Evolutionary conservation across 2,797 vertebrate genomes (phyloP), one percentile per base, ranked within the genome.

Genomic region (Mycteria americana): DNA sequence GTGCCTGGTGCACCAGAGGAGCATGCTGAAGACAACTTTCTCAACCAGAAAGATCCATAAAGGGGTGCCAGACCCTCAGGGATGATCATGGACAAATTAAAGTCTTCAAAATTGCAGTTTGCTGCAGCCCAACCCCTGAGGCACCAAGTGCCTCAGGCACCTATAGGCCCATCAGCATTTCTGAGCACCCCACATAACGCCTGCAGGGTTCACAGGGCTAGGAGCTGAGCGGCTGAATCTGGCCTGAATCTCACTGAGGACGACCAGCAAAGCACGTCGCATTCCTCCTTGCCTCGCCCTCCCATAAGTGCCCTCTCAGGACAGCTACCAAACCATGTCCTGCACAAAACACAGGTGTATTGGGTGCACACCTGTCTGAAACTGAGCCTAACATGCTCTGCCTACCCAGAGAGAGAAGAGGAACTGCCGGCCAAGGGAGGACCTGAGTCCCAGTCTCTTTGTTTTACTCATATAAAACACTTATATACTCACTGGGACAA

Each of bases 61-160:
- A 94, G 53, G 19, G 21, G 33, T 93, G 73, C 83, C 88, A 94
- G 80, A 92, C 74, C 54, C 62, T 79, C 62, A 39, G 83, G 90
- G 73, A 78, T 2, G 16, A 65, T 86, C 69, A 37, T 0, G 2
- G 35, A 86, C 63, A 88, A 96, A 92, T 81, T 57, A 68, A 82
- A 85, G 80, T 90, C 93, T 92, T 92, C 70, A 76, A 81, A 95
- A 87, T n/a, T 79, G 63, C 80, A 78, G 73, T 59, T 69, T 90
- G 33, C 51, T 79, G 51, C 65, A 87, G 63, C 46, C 46, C 57
- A 51, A 18, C 6, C 59, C 87, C 65, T 43, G 54, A 91, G 80
- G 85, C 37, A 75, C 37, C 11, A 7, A 70, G 23, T 57, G 68
- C 72, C 60, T 77, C 19, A 80, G 64, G 85, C 65, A 88, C 30